phyloP scores from a whole-genome alignment of 1,140 invertebrate species.

The Linepithema humile region DNA sequence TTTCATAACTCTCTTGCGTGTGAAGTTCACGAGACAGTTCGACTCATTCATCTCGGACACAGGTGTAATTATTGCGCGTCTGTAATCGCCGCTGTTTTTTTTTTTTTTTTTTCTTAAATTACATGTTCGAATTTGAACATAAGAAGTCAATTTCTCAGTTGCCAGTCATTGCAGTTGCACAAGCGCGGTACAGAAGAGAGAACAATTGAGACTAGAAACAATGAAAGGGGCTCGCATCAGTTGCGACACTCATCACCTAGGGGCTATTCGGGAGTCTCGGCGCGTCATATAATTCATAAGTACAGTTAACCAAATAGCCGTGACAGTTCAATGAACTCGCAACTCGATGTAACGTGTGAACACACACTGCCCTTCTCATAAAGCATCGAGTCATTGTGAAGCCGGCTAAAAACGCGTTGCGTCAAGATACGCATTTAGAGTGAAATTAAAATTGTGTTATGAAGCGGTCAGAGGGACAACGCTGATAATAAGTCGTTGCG shows the following conservation, averaged over 20 bases:
- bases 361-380: slow-evolving; percentile 40
- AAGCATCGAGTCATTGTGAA: slow-evolving; percentile 49
- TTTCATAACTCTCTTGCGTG: slow-evolving; percentile 20
- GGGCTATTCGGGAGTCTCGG: slow-evolving; percentile 36
- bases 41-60: background rate
- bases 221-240: background rate
- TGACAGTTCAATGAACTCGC: slow-evolving; percentile 68
- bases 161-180: background rate
- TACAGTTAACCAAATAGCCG: slow-evolving; percentile 72
- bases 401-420: slow-evolving; percentile 35
- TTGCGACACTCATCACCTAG: slow-evolving; percentile 7
- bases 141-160: background rate
- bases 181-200: background rate
- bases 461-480: background rate
- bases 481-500: background rate
- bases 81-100: background rate
- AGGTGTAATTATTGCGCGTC: background rate
- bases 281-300: slow-evolving; percentile 61
- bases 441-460: slow-evolving; percentile 63
- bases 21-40: background rate
- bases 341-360: slow-evolving; percentile 39
- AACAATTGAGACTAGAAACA: slow-evolving; percentile 18
- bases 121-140: background rate
- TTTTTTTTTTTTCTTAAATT: background rate
- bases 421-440: slow-evolving; percentile 11